These are phyloP conservation scores for Caenorhabditis wallacei DNA, from an alignment of 2,888 invertebrate genomes.

Conservation along the genomic window DNA sequence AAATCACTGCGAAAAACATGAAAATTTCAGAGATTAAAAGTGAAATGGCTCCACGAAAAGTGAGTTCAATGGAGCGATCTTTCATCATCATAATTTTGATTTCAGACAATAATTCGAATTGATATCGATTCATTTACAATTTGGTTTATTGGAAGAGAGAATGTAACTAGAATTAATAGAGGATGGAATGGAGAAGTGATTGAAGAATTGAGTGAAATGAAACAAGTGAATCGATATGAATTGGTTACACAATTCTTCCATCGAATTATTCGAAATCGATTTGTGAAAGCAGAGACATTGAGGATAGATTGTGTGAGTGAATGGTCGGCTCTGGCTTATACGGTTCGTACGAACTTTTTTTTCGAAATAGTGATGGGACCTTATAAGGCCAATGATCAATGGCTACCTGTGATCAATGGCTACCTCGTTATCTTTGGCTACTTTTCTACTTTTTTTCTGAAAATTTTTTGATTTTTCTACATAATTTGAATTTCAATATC, in stretches of 20 bases:
- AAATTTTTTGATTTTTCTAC: too few relatives aligned
- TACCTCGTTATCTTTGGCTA: too few relatives aligned
- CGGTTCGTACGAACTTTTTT: too few relatives aligned
- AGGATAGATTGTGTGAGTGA: conserved; percentile 2
- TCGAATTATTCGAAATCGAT: not conserved
- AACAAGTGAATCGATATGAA: conserved; percentile 24
- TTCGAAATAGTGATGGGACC: too few relatives aligned
- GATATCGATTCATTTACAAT: conserved; percentile 35
- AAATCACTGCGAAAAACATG: not conserved
- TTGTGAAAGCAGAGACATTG: not conserved
- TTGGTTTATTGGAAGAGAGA: conserved; percentile 42
- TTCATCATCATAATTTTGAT: not conserved
- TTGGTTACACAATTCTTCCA: not conserved
- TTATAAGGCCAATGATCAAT: too few relatives aligned
- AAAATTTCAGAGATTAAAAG: not conserved
- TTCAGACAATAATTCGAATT: conserved; percentile 35
- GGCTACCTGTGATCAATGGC: too few relatives aligned
- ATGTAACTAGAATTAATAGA: conserved; percentile 36
- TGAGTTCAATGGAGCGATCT: not conserved
- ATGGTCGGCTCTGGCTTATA: too few relatives aligned
- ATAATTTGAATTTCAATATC: too few relatives aligned
- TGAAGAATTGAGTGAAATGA: conserved; percentile 14
- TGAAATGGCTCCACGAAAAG: conserved; percentile 3
- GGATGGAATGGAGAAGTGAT: conserved; percentile 37
- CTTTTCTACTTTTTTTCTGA: too few relatives aligned